Evolutionary conservation across 2,113 vertebrate species (phyloP), one percentile per base, ranked within the genome.

Genomic region (Alethe diademata): DNA sequence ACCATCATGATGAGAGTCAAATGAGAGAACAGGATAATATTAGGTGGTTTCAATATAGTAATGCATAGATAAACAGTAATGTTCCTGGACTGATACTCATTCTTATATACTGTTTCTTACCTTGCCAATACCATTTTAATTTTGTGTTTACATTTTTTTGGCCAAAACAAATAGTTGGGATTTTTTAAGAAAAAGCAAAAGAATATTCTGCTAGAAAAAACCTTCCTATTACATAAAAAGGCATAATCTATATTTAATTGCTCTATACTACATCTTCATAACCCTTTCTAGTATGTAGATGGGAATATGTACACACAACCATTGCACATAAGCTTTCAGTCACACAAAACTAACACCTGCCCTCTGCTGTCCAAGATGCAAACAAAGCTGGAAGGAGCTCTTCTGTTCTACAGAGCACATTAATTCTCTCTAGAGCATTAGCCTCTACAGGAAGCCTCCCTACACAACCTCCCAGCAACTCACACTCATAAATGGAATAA

Each of bases 281-380:
- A 45, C 12, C 18, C 36, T n/a, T 53, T 29, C 26, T 31, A 73
- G 35, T 19, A 26, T 2, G 1, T 16, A 45, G 54, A 69, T 33
- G 38, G 83, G 51, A 25, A 45, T 15, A 23, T 26, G 35, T 13
- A 54, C 9, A 38, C 35, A 13, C 6, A 58, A 45, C 16, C 64
- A 47, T 19, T 58, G 47, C 11, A 12, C 36, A 33, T 2, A 48
- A 69, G 40, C 22, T 48, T 79, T 13, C 53, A 74, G 23, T 36
- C 42, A 70, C 35, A n/a, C 22, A 87, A 87, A 93, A 92, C 40
- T 43, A 79, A 76, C 69, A 91, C 43, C 53, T 84, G 93, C 93
- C 90, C 87, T 90, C 92, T 91, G 65, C 81, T 87, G 96, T 78
- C 57, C 73, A 78, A 71, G 35, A 71, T 14, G 45, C 36, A 87